phyloP scores from a whole-genome alignment of 1,140 invertebrate genomes.

The Hermetia illucens region DNA sequence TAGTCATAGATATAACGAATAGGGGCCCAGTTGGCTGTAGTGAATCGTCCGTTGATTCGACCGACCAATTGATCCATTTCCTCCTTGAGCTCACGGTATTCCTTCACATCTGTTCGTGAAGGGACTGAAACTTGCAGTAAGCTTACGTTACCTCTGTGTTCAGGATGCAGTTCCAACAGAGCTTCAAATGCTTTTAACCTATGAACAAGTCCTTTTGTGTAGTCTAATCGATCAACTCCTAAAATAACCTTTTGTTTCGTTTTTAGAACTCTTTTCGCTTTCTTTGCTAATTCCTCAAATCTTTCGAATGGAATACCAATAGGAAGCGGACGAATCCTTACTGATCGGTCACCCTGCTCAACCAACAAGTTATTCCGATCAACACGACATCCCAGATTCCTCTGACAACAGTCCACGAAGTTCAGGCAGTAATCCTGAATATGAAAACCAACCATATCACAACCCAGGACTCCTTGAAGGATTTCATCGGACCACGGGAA shows the following conservation, averaged over 20 bases:
- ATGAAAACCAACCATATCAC: constrained; percentile 85
- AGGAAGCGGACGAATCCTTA: constrained; percentile 65
- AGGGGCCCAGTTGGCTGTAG: constrained; percentile 79
- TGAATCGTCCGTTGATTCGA: constrained; percentile 72
- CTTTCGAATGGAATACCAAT: constrained; percentile 80
- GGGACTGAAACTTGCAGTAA: constrained; percentile 77
- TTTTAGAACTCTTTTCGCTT: constrained; percentile 55
- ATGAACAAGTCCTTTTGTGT: constrained; percentile 80
- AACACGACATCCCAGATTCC: constrained; percentile 72
- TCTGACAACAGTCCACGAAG: constrained; percentile 82
- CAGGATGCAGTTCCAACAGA: constrained; percentile 69
- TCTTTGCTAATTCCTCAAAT: constrained; percentile 67
- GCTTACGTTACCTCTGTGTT: constrained; percentile 71
- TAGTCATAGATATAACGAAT: constrained; percentile 85
- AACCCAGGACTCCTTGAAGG: constrained; percentile 77
- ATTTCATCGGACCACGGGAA: constrained; percentile 86
- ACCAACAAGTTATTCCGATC: constrained; percentile 75
- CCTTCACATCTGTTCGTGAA: constrained; percentile 76
- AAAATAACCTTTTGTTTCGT: constrained; percentile 62
- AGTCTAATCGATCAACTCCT: constrained; percentile 79
- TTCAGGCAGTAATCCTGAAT: constrained; percentile 84
- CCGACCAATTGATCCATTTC: constrained; percentile 83
- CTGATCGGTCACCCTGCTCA: constrained; percentile 71
- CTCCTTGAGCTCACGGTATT: constrained; percentile 81
- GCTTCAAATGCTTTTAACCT: constrained; percentile 71